These are phyloP conservation scores for Clistopyga incitator DNA, from an alignment of 2,888 invertebrate species.

Conservation along the genomic window DNA sequence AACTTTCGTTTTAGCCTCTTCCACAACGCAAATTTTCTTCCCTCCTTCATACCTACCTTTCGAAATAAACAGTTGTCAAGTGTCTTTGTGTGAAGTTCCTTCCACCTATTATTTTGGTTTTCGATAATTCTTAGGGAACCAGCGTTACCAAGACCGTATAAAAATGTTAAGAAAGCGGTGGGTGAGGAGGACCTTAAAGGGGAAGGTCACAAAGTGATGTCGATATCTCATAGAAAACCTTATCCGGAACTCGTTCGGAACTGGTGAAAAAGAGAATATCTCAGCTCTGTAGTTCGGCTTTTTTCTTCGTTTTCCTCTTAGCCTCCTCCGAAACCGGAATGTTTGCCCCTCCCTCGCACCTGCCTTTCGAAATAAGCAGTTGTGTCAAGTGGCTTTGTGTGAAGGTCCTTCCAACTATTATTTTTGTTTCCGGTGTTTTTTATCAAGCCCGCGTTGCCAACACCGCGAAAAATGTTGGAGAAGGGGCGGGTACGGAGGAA, in stretches of 20 bases:
- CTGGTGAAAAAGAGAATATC: no score
- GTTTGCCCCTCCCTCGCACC: slow-evolving; percentile 14
- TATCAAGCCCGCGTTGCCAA: background rate
- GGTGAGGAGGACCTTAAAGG: no score
- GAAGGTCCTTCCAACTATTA: slow-evolving; percentile 39
- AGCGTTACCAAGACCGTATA: background rate
- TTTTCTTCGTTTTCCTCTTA: slow-evolving; percentile 14
- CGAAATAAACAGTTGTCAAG: slow-evolving; percentile 61
- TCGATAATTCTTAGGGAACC: slow-evolving; percentile 28
- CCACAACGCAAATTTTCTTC: background rate
- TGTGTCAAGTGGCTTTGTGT: slow-evolving; percentile 62
- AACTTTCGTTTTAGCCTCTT: background rate
- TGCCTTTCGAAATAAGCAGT: slow-evolving; percentile 49
- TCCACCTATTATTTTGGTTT: slow-evolving; percentile 58
- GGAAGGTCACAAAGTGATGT: no score
- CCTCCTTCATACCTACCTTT: background rate
- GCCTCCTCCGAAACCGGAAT: background rate
- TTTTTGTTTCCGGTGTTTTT: slow-evolving; percentile 57
- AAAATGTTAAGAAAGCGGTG: background rate
- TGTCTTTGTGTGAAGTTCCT: slow-evolving; percentile 37
- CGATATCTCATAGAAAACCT: no score
- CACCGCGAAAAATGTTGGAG: slow-evolving; percentile 1
- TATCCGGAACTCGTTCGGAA: no score
- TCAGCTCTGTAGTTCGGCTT: slow-evolving; percentile 11
- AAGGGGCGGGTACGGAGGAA: slow-evolving; percentile 6